Evolutionary conservation across 2,797 vertebrate genomes (phyloP).

Genomic region (Chaunax sp.): DNA sequence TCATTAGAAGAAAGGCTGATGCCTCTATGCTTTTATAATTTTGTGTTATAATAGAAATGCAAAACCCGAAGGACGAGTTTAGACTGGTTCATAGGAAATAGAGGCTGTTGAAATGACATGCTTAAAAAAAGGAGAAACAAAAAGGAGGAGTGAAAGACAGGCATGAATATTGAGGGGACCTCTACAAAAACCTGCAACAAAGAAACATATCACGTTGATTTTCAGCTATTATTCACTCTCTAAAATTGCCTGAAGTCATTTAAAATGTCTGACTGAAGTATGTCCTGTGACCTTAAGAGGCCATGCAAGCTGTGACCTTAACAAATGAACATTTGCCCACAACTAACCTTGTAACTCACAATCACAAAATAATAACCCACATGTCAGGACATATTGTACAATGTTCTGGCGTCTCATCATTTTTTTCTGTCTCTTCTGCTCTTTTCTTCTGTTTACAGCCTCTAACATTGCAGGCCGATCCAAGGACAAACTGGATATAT

Average conservation of each 20-base stretch:
- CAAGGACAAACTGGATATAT: constrained; percentile 31
- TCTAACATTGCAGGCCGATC: constrained; percentile 9
- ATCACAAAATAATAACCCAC: constrained; percentile 43
- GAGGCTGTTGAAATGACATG: constrained; percentile 41
- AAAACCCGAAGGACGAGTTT: constrained; percentile 14
- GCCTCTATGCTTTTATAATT: no score
- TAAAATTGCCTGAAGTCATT: constrained; percentile 44
- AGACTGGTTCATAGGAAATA: no score
- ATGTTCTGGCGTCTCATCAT: constrained; percentile 27
- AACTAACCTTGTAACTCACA: constrained; percentile 56
- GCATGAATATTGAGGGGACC: constrained; percentile 36
- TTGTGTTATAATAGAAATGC: constrained; percentile 24
- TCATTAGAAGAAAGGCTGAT: constrained; percentile 16
- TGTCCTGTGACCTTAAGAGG: constrained; percentile 42
- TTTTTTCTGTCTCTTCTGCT: constrained; percentile 14
- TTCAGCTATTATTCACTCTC: constrained; percentile 35
- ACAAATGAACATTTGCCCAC: constrained; percentile 56
- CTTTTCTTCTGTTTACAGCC: constrained; percentile 1
- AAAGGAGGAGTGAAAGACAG: constrained; percentile 21
- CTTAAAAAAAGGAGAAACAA: constrained; percentile 2
- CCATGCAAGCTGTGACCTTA: constrained; percentile 46
- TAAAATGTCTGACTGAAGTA: constrained; percentile 46
- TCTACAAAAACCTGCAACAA: constrained; percentile 42
- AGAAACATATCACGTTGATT: constrained; percentile 34
- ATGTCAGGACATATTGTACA: constrained; percentile 22